phyloP scores from a whole-genome alignment of 2,888 invertebrate species.

The Pristionchus exspectatus region DNA sequence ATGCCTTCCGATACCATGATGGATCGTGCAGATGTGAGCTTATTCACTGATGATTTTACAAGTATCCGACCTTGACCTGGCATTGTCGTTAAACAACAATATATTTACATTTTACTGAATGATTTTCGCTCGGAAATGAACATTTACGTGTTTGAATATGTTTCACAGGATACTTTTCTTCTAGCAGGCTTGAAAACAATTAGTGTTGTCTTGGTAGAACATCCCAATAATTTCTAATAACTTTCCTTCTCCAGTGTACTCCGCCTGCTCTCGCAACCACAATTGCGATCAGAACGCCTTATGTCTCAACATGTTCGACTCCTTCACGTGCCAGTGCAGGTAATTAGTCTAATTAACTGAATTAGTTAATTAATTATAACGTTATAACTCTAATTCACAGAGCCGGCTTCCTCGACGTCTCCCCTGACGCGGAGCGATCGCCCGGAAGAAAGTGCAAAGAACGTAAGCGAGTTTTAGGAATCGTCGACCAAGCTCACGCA shows the following conservation, averaged over 20 bases:
- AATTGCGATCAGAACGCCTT: conserved; percentile 76
- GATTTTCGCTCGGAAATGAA: neutral
- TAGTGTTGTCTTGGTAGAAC: neutral
- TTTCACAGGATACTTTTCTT: neutral
- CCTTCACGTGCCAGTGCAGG: conserved; percentile 77
- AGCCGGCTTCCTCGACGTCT: conserved; percentile 75
- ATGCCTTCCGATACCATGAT: conserved; percentile 75
- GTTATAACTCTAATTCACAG: neutral
- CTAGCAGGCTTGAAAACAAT: neutral
- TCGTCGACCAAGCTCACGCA: neutral
- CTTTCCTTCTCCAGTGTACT: conserved; percentile 63
- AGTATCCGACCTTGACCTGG: neutral
- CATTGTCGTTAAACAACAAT: too few relatives aligned
- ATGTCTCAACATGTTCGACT: conserved; percentile 78
- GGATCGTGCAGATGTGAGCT: conserved; percentile 72
- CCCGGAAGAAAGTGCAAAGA: conserved; percentile 78
- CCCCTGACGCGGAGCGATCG: conserved; percentile 72
- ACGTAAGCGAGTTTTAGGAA: conserved; percentile 65
- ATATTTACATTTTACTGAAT: neutral
- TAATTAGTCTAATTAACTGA: conserved; percentile 56
- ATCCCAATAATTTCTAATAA: neutral
- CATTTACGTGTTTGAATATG: neutral
- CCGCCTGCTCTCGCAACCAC: conserved; percentile 70
- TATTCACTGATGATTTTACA: neutral
- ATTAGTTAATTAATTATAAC: neutral